A percentile compares a stretch with the other conserved stretches of the same genome.
Conservation (phyloP, 2,888 invertebrate genomes). For the Rotaria sp. region DNA sequence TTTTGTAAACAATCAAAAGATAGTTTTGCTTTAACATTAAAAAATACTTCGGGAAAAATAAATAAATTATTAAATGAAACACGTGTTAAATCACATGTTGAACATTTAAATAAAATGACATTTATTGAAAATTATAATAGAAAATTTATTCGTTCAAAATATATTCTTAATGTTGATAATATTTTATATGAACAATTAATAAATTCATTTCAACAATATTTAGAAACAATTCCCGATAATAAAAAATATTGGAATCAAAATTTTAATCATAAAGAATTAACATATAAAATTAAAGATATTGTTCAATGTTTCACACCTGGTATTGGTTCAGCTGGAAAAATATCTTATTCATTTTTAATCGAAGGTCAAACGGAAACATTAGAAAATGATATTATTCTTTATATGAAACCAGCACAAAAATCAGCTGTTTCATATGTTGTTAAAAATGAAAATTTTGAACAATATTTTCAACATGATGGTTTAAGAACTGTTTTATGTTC, state of each 20-base stretch:
- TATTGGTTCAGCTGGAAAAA: not conserved
- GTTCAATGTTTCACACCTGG: not conserved
- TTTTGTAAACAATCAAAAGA: not conserved
- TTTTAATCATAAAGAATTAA: not conserved
- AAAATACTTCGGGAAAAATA: not conserved
- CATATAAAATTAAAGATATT: not conserved
- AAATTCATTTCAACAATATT: not conserved
- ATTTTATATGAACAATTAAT: not conserved
- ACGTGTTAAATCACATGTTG: not conserved
- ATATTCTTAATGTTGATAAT: not conserved
- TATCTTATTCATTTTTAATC: not conserved
- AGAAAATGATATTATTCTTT: conserved; percentile 12
- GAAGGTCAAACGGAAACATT: not conserved
- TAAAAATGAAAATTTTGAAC: not conserved
- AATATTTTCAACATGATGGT: conserved; percentile 7
- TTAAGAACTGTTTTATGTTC: not conserved
- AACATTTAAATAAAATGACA: not conserved
- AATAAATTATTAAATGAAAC: not conserved
- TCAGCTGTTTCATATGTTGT: not conserved
- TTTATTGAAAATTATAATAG: conserved; percentile 8
- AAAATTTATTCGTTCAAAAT: not conserved
- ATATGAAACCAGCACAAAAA: conserved; percentile 23
- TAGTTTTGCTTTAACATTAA: conserved; percentile 20
- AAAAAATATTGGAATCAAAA: not conserved
- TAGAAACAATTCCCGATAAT: not conserved